Percentiles rank a stretch among this genome's conserved stretches.
phyloP scores from a whole-genome alignment of 2,888 invertebrate species.

The Ligdia adustata region DNA sequence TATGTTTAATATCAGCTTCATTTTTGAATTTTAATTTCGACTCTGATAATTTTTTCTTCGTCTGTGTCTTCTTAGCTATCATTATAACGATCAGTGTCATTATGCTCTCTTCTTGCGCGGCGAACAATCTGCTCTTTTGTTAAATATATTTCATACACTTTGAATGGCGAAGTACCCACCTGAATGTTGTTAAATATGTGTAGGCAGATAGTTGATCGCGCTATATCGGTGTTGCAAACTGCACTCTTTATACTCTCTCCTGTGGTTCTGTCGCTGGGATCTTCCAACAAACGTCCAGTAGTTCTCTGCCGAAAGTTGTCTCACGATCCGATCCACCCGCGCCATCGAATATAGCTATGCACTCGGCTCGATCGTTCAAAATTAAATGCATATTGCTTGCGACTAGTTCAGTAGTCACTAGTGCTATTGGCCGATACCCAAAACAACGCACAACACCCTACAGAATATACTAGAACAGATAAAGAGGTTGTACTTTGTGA shows the following conservation, averaged over 20 bases:
- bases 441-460: slow-evolving; percentile 81
- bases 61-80: slow-evolving; percentile 80
- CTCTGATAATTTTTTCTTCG: slow-evolving; percentile 69
- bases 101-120: slow-evolving; percentile 72
- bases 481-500: slow-evolving; percentile 84
- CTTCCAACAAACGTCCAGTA: slow-evolving; percentile 73
- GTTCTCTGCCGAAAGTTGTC: slow-evolving; percentile 71
- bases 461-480: slow-evolving; percentile 77
- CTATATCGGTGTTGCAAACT: slow-evolving; percentile 82
- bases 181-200: no score
- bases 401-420: slow-evolving; percentile 82
- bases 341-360: slow-evolving; percentile 78
- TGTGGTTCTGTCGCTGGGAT: slow-evolving; percentile 81
- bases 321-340: slow-evolving; percentile 75
- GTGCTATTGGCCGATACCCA: slow-evolving; percentile 81
- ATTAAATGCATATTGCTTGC: slow-evolving; percentile 83
- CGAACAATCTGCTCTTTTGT: slow-evolving; percentile 53
- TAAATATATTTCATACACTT: no score
- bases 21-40: slow-evolving; percentile 66
- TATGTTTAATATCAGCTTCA: slow-evolving; percentile 65
- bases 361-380: slow-evolving; percentile 80
- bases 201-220: slow-evolving; percentile 59
- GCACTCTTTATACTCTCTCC: slow-evolving; percentile 83
- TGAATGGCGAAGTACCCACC: no score
- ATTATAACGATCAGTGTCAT: slow-evolving; percentile 76